phyloP scores from a whole-genome alignment of 2,888 invertebrate species.

The Andrena bicolor region DNA sequence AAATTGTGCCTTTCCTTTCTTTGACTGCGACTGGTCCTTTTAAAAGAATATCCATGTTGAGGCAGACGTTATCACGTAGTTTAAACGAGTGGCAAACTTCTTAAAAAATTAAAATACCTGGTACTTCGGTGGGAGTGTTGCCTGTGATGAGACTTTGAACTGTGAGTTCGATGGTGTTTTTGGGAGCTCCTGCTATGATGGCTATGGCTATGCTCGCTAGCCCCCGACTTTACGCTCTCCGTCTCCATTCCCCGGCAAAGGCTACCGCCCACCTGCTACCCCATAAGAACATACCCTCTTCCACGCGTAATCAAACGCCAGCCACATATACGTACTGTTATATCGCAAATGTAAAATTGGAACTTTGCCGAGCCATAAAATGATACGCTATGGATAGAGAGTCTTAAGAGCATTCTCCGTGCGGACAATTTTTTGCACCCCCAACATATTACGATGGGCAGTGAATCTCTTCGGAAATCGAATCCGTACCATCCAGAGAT shows the following conservation, averaged over 20 bases:
- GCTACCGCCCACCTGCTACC: constrained; percentile 85
- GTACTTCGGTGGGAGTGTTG: constrained; percentile 90
- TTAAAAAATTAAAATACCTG: constrained; percentile 85
- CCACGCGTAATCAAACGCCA: constrained; percentile 48
- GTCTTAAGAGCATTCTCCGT: constrained; percentile 38
- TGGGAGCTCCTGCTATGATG: constrained; percentile 81
- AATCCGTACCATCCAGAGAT: constrained; percentile 14
- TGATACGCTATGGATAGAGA: constrained; percentile 33
- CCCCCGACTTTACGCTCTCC: constrained; percentile 94
- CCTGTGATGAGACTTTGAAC: constrained; percentile 86
- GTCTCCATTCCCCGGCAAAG: constrained; percentile 91
- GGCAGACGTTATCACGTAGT: not conserved
- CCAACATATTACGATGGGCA: constrained; percentile 33
- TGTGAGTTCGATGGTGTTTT: constrained; percentile 81
- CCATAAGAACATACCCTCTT: constrained; percentile 81
- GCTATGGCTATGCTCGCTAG: constrained; percentile 93
- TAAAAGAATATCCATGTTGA: not conserved
- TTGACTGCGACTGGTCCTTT: constrained; percentile 89
- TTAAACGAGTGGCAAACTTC: not conserved
- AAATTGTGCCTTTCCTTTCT: constrained; percentile 87
- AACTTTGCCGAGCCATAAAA: constrained; percentile 33
- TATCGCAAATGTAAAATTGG: constrained; percentile 23
- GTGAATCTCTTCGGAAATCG: constrained; percentile 6
- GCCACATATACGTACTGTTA: constrained; percentile 63
- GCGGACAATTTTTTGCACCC: constrained; percentile 24